Base-by-base conservation (phyloP, 2,797 vertebrate genomes). In the Tokudaia muenninki region DNA sequence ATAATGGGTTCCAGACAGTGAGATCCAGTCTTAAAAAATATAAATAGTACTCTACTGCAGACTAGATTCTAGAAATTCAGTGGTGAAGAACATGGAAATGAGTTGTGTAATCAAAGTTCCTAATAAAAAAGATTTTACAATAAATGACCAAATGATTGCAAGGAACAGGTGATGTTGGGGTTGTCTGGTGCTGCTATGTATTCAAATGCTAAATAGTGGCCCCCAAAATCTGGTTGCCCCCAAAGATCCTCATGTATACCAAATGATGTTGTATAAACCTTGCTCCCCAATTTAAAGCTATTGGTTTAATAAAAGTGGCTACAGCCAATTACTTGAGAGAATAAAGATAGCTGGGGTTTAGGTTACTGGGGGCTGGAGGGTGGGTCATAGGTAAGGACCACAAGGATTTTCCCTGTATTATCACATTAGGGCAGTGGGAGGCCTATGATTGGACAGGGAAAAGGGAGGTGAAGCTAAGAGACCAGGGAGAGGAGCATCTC, bases 101-200 rank as follows among this genome's bases (percentile, higher is more conserved):
- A 87, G 31, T 65, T 91, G 74, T 92, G 61, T 21, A 92, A 52
- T 92, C 72, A 87, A 83, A 17, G 1, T 61, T 87, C 75, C 55
- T 74, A 92, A 61, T 75, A 16, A 82, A 91, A 91, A 72, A 67
- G 47, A 77, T 57, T 90, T 95, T 78, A 95, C 10, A 93, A 82
- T 72, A 92, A 87, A 74, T 10, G 88, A 61, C 24, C 57, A 63
- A 63, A 44, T 83, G 57, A 83, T 19, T 63, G 16, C 41, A 65
- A 86, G 29, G 34, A 70, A 21, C 63, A 22, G 63, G 12, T 24
- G 63, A n/a, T 37, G 83, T n/a, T n/a, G 65, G 65, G 65, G 14
- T 17, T 67, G 65, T 67, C 65, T 65, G 63, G 63, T 65, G 63
- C 63, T 70, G 65, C 65, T 67, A 31, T 34, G 63, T 14, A 67